Evolutionary conservation across 1,140 invertebrate species (phyloP), one percentile per base, ranked within the genome.

Genomic region (Sinella curviseta): DNA sequence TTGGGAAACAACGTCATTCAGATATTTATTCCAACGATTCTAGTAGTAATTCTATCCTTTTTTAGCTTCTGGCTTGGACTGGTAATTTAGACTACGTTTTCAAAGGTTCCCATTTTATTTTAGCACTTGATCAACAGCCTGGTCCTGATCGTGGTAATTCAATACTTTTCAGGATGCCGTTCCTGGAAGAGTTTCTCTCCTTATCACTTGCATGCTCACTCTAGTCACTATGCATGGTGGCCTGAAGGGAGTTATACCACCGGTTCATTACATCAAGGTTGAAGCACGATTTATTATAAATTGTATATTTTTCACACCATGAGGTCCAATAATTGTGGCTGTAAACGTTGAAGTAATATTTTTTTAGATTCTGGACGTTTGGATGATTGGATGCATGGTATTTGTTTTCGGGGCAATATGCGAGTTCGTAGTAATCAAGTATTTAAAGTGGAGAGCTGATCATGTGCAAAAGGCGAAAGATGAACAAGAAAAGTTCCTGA

Each of bases 1-100:
- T 94, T 96, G 35, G 94, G 93, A 12, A 94, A 95, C 85, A 93
- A 95, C 85, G 85, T 96, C 12, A 94, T 95, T 79, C 94, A 95
- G 86, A 94, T 93, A 0, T 96, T 95, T 86, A 93, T 94, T 1
- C 94, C 94, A 0, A 95, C 93, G 0, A 92, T 92, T 0, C 87
- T 96, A 4, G 93, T 96, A 8, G 94, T 96, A 3, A 93, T 94
- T 89, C 86, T 96, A 0, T 94, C 93, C 0, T 96, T 94, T 94
- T 94, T 95, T 84, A 94, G 93, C 82, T 95, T 95, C 85, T 95
- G 94, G 93, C 86, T 95, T 14, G 93, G 93, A 35, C 86, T 95
- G 79, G 94, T 0, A 93, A 75, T 24, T 33, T 30, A 30, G 16
- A 30, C 33, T 73, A 8, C 16, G 33, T n/a, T 28, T n/a, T n/a